Evolutionary conservation across 1,140 invertebrate species (phyloP).

Genomic region (Ylistrum balloti): DNA sequence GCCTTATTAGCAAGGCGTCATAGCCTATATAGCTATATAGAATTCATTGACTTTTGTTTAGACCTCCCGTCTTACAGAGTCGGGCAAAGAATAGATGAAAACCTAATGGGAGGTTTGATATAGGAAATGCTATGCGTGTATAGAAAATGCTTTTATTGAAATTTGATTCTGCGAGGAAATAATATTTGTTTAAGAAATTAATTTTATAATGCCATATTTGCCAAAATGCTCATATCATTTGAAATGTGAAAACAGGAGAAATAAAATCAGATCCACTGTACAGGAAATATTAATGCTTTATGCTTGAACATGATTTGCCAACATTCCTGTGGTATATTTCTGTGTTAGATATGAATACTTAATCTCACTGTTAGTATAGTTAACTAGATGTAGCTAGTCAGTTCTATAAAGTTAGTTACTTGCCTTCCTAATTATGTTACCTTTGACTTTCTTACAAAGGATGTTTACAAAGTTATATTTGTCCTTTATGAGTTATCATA

Average conservation of each 20-base stretch:
- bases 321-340: background rate
- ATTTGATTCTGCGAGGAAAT: background rate
- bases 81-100: background rate
- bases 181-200: background rate
- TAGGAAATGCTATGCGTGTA: background rate
- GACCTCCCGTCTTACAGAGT: background rate
- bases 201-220: background rate
- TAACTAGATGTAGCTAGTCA: background rate
- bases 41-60: background rate
- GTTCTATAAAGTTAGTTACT: background rate
- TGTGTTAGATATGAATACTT: background rate
- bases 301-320: no score
- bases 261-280: background rate
- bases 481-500: background rate
- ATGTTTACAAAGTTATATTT: background rate
- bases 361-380: background rate
- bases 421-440: slow-evolving; percentile 23
- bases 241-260: background rate
- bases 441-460: background rate
- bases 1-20: background rate
- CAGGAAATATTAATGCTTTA: no score
- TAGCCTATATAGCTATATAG: background rate
- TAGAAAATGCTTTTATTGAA: background rate
- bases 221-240: background rate
- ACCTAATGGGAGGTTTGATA: background rate